Conservation (phyloP, 2,113 vertebrate genomes). For the Gymnorhina tibicen region DNA sequence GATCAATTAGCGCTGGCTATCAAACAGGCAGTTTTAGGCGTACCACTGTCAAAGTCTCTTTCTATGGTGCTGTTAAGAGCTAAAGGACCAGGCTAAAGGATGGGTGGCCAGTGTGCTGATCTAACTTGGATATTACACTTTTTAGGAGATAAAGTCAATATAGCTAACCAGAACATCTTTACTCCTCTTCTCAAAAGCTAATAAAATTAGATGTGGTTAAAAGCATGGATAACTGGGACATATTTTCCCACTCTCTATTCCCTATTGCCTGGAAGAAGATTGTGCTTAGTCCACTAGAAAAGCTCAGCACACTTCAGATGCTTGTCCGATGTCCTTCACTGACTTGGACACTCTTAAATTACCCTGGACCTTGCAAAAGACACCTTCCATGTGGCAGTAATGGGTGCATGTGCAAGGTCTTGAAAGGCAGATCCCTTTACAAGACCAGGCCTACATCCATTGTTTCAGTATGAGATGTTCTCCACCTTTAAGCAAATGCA, state of each 20-base stretch:
- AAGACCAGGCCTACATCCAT: background rate
- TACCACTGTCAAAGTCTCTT: background rate
- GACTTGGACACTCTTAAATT: background rate
- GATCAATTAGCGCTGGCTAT: background rate
- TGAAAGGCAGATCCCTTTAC: background rate
- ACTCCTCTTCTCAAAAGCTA: background rate
- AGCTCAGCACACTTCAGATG: background rate
- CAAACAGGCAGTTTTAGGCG: background rate
- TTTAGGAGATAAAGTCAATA: background rate
- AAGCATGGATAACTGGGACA: background rate
- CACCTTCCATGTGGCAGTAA: background rate
- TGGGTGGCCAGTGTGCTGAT: background rate
- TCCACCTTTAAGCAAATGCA: background rate
- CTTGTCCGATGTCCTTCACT: background rate
- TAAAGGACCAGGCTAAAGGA: background rate
- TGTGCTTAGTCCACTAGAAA: background rate
- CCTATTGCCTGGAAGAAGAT: background rate
- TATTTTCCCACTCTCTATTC: background rate
- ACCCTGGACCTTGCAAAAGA: background rate
- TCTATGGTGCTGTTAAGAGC: background rate
- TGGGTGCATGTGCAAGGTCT: background rate
- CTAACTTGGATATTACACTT: background rate
- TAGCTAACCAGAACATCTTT: background rate
- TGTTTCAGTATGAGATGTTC: background rate
- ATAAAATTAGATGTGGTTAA: background rate